These are phyloP conservation scores for Spilosoma lubricipeda DNA, from an alignment of 2,888 invertebrate species.

Conservation along the genomic window DNA sequence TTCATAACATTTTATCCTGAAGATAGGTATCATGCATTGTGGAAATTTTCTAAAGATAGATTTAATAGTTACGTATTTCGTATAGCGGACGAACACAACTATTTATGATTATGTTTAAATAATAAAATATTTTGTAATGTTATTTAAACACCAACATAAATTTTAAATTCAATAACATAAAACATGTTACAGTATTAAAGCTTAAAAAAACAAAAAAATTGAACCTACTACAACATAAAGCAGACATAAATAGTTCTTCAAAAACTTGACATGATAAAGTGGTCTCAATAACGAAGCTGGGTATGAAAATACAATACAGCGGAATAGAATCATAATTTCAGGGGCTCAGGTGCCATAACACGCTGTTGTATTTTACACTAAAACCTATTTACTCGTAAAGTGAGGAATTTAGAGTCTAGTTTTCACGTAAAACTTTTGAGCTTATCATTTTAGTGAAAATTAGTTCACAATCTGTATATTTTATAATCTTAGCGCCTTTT, in stretches of 20 bases:
- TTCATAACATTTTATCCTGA: neutral
- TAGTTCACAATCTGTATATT: conserved; percentile 45
- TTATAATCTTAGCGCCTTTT: conserved; percentile 29
- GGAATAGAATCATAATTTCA: conserved; percentile 52
- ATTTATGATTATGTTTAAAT: neutral
- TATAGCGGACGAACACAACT: neutral
- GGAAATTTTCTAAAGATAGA: too few species aligned
- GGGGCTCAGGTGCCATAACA: conserved; percentile 56
- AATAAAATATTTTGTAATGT: neutral
- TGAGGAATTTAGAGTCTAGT: conserved; percentile 58
- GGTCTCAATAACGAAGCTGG: conserved; percentile 34
- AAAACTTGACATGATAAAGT: conserved; percentile 26
- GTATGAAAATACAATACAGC: conserved; percentile 46
- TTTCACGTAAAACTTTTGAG: conserved; percentile 55
- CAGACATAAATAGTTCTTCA: conserved; percentile 21
- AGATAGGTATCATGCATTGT: too few species aligned
- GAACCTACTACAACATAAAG: conserved; percentile 20
- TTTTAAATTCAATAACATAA: neutral
- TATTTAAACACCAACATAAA: neutral
- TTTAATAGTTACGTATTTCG: neutral
- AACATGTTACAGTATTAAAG: neutral
- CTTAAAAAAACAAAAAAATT: neutral
- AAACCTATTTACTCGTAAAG: conserved; percentile 57
- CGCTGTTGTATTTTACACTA: conserved; percentile 50
- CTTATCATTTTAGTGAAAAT: conserved; percentile 54